These are phyloP conservation scores for Brachyhypopomus gauderio DNA, from an alignment of 2,113 vertebrate species.

Conservation along the genomic window DNA sequence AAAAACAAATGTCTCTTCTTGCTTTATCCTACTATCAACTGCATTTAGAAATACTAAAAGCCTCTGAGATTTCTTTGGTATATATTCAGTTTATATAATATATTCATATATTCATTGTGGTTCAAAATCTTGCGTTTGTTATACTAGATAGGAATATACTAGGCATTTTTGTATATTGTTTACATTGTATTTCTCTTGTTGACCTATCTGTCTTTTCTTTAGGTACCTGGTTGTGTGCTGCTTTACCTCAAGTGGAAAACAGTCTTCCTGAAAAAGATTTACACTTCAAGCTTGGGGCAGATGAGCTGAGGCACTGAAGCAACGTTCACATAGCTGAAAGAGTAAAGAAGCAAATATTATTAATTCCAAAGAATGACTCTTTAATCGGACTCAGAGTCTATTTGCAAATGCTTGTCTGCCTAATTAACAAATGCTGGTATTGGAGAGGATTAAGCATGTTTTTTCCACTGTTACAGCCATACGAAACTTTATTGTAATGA, in stretches of 20 bases:
- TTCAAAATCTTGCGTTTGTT: too few relatives aligned
- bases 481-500: conserved; percentile 14
- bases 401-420: neutral
- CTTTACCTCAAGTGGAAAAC: neutral
- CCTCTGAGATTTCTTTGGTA: too few relatives aligned
- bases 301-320: conserved; percentile 25
- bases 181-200: neutral
- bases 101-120: too few relatives aligned
- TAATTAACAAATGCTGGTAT: neutral
- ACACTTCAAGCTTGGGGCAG: conserved; percentile 2
- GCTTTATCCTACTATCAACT: too few relatives aligned
- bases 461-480: neutral
- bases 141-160: too few relatives aligned
- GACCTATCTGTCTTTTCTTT: neutral
- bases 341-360: neutral
- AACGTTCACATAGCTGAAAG: neutral
- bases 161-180: neutral
- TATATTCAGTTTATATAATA: too few relatives aligned
- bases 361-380: conserved; percentile 19
- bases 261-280: neutral
- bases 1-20: too few relatives aligned
- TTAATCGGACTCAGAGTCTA: neutral
- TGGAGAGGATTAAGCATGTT: neutral
- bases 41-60: too few relatives aligned
- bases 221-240: neutral